Evolutionary conservation across 2,888 invertebrate species (phyloP).

Genomic region (Gerosis bhagava): DNA sequence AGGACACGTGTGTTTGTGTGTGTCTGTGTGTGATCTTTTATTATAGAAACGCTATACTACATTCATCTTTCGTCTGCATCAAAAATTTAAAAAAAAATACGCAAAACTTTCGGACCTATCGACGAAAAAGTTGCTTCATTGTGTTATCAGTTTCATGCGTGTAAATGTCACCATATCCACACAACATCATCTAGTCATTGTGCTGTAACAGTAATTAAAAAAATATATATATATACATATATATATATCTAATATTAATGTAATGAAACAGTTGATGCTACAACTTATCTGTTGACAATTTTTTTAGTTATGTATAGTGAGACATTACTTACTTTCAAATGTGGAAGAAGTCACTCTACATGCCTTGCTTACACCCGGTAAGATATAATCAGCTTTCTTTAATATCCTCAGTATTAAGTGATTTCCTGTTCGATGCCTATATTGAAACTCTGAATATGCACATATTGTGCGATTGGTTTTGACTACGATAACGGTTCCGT

Average conservation of each 20-base stretch:
- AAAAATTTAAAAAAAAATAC: constrained; percentile 17
- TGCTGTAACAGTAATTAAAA: constrained; percentile 76
- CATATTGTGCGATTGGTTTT: too few species aligned
- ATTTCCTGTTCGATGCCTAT: constrained; percentile 69
- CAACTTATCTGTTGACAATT: constrained; percentile 73
- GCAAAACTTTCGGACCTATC: neutral
- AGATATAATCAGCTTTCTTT: constrained; percentile 80
- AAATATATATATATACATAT: too few species aligned
- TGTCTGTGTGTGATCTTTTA: too few species aligned
- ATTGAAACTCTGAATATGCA: constrained; percentile 71
- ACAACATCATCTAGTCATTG: constrained; percentile 66
- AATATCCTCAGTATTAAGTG: constrained; percentile 78
- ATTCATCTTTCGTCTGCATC: constrained; percentile 30
- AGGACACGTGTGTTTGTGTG: constrained; percentile 33
- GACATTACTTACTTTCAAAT: constrained; percentile 80
- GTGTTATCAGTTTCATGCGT: constrained; percentile 43
- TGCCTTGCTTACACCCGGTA: constrained; percentile 82
- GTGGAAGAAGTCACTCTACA: constrained; percentile 82
- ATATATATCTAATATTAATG: constrained; percentile 64
- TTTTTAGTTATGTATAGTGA: constrained; percentile 81
- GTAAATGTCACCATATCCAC: constrained; percentile 60
- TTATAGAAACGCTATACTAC: too few species aligned
- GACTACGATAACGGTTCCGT: too few species aligned
- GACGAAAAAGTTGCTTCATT: constrained; percentile 46
- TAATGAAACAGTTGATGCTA: constrained; percentile 78